A percentile compares a stretch with the other conserved stretches of the same genome.
These are phyloP conservation scores for Rhabdomys pumilio DNA, from an alignment of 2,797 vertebrate genomes.

Conservation along the genomic window DNA sequence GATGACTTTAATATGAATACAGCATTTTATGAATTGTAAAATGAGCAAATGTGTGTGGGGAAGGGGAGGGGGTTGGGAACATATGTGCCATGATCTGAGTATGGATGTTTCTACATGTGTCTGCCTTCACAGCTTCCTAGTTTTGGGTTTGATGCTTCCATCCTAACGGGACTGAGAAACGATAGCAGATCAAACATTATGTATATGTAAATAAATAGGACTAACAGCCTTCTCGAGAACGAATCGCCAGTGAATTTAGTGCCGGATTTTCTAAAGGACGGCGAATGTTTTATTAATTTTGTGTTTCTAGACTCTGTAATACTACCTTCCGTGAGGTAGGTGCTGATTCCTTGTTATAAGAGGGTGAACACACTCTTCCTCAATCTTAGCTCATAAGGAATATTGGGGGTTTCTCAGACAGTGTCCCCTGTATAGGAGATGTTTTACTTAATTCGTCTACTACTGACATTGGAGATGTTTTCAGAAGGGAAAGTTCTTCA, in stretches of 20 bases:
- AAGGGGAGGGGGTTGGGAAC: too few relatives aligned
- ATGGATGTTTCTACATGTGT: neutral
- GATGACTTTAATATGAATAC: constrained; percentile 58
- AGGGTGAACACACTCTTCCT: neutral
- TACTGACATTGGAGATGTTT: neutral
- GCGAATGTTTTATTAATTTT: constrained; percentile 53
- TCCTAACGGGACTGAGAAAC: neutral
- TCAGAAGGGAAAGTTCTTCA: neutral
- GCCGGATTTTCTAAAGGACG: neutral
- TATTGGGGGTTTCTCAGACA: constrained; percentile 7
- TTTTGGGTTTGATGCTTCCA: neutral
- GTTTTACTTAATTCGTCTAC: neutral
- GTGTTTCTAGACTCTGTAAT: neutral
- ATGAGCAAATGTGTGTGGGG: neutral
- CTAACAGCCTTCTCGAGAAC: neutral
- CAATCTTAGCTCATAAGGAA: neutral
- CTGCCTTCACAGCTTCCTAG: neutral
- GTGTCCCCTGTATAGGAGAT: neutral
- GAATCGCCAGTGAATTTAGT: neutral
- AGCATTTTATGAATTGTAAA: constrained; percentile 40
- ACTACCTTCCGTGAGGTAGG: neutral
- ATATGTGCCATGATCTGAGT: too few relatives aligned
- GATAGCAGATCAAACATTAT: neutral
- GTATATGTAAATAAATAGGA: neutral
- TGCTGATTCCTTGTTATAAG: neutral